Evolutionary conservation across 2,797 vertebrate genomes (phyloP).

Genomic region (Nothura maculosa): DNA sequence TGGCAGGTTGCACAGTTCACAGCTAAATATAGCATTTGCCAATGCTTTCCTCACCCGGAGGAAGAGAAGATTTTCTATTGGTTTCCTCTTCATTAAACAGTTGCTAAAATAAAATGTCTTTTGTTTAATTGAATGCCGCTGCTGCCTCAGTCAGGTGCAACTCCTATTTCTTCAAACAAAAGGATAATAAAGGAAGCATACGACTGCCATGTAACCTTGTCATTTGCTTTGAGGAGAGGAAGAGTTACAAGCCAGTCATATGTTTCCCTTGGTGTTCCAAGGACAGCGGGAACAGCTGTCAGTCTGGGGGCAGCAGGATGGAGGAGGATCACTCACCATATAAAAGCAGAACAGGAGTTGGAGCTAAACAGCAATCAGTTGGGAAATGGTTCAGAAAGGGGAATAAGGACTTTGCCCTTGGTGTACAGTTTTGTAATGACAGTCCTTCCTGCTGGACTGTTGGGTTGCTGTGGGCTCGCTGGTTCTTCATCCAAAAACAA

Average conservation of each 20-base stretch:
- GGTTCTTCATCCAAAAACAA: neutral
- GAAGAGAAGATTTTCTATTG: slow-evolving; percentile 54
- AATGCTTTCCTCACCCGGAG: neutral
- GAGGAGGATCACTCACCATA: slow-evolving; percentile 12
- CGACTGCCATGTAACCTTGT: slow-evolving; percentile 8
- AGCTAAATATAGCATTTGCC: slow-evolving; percentile 52
- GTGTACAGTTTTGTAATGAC: neutral
- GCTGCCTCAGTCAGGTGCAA: slow-evolving; percentile 40
- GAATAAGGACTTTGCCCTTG: neutral
- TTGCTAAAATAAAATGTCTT: slow-evolving; percentile 50
- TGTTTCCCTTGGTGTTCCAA: slow-evolving; percentile 25
- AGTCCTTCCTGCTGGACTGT: neutral
- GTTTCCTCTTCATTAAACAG: slow-evolving; percentile 50
- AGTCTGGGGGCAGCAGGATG: slow-evolving; percentile 23
- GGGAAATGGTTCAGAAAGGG: neutral
- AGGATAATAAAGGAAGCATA: slow-evolving; percentile 40
- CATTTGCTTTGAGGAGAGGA: slow-evolving; percentile 29
- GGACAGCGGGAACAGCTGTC: slow-evolving; percentile 55
- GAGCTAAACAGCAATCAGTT: neutral
- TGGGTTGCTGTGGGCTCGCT: neutral
- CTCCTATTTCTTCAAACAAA: slow-evolving; percentile 45
- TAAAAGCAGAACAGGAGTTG: neutral
- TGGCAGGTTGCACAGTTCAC: neutral
- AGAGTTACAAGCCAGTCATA: slow-evolving; percentile 9
- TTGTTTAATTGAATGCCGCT: slow-evolving; percentile 40